These are phyloP conservation scores for Ips nitidus DNA, from an alignment of 1,140 invertebrate genomes.

Conservation along the genomic window DNA sequence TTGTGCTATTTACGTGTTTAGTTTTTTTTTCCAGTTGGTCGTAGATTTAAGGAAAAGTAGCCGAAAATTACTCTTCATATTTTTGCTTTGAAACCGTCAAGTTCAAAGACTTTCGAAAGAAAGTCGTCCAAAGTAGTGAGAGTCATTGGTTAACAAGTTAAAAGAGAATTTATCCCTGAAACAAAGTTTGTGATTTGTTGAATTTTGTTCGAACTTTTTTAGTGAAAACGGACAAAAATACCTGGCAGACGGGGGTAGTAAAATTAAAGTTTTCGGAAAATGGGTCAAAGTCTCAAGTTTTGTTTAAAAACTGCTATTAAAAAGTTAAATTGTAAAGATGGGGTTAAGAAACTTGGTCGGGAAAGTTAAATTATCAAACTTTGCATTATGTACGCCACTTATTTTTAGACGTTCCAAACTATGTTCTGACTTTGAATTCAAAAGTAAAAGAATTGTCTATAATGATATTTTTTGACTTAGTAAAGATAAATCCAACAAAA, in stretches of 20 bases:
- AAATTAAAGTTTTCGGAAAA: slow-evolving; percentile 40
- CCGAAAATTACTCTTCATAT: no score
- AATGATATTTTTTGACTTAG: no score
- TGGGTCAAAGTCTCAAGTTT: slow-evolving; percentile 44
- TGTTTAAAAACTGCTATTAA: slow-evolving; percentile 46
- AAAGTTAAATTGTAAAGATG: slow-evolving; percentile 43
- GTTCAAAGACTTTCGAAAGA: slow-evolving; percentile 16
- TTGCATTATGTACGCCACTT: slow-evolving; percentile 41
- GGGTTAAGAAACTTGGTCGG: slow-evolving; percentile 39
- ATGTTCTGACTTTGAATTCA: neutral
- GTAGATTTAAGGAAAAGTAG: neutral
- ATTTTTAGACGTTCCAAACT: slow-evolving; percentile 25
- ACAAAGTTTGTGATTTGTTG: slow-evolving; percentile 36
- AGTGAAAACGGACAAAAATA: slow-evolving; percentile 31
- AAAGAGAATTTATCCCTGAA: slow-evolving; percentile 30
- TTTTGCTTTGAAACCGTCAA: neutral
- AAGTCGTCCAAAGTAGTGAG: slow-evolving; percentile 17
- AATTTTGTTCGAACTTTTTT: slow-evolving; percentile 34
- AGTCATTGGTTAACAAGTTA: slow-evolving; percentile 28
- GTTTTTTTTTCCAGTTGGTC: neutral
- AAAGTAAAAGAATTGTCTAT: no score
- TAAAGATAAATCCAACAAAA: no score
- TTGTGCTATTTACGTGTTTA: slow-evolving; percentile 11
- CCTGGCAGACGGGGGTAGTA: slow-evolving; percentile 31
- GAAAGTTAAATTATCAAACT: slow-evolving; percentile 43